Conservation (phyloP, 1,140 invertebrate genomes). For the Bombyx mori region DNA sequence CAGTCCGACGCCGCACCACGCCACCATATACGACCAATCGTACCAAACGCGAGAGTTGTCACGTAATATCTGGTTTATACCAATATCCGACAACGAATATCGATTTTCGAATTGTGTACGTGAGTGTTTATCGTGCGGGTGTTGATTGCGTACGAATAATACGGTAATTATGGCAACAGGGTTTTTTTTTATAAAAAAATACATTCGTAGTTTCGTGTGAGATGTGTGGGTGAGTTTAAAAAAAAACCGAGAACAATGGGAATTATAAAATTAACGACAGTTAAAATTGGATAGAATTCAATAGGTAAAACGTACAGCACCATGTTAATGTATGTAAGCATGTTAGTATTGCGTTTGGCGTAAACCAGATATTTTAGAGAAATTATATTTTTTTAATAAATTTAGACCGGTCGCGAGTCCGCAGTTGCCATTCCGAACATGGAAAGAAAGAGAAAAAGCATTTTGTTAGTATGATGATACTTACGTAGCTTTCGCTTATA, state of each 20-base stretch:
- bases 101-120: background rate
- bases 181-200: too few relatives aligned
- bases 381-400: conserved; percentile 44
- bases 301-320: conserved; percentile 45
- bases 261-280: too few relatives aligned
- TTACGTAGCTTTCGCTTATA: conserved; percentile 22
- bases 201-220: too few relatives aligned
- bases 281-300: too few relatives aligned
- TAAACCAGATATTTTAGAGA: conserved; percentile 67
- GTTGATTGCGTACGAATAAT: too few relatives aligned
- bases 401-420: conserved; percentile 47
- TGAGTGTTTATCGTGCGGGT: too few relatives aligned
- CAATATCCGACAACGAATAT: conserved; percentile 10
- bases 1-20: conserved; percentile 94
- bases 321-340: conserved; percentile 49
- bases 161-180: too few relatives aligned
- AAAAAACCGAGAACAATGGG: too few relatives aligned
- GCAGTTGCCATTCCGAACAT: conserved; percentile 68
- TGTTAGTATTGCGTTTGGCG: conserved; percentile 61
- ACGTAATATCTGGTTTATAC: conserved; percentile 83
- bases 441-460: conserved; percentile 73
- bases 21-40: conserved; percentile 96
- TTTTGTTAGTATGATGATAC: conserved; percentile 66
- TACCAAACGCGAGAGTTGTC: conserved; percentile 89
- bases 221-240: too few relatives aligned